Evolutionary conservation across 1,140 invertebrate genomes (phyloP).

Genomic region (Hetaerina americana): DNA sequence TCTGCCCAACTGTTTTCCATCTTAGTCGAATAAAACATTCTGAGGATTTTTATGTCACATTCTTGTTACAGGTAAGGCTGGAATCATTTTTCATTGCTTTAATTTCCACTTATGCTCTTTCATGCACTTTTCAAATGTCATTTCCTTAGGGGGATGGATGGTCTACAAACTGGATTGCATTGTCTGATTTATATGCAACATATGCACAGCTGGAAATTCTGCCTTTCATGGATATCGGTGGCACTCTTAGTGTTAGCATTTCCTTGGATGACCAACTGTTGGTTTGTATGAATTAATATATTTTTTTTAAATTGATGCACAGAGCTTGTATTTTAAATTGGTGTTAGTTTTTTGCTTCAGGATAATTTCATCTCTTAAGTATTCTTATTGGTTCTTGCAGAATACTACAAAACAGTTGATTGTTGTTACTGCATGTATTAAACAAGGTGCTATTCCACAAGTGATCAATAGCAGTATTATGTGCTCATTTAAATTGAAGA

Average conservation of each 20-base stretch:
- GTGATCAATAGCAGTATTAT: conserved; percentile 34
- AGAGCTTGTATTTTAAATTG: neutral
- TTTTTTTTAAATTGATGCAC: neutral
- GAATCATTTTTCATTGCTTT: conserved; percentile 9
- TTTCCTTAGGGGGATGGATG: conserved; percentile 32
- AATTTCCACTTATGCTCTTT: too few relatives aligned
- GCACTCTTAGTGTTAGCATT: conserved; percentile 34
- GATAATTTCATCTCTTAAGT: neutral
- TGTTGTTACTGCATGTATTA: conserved; percentile 44
- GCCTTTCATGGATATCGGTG: conserved; percentile 39
- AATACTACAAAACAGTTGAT: conserved; percentile 30
- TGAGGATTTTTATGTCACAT: conserved; percentile 35
- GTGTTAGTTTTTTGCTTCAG: neutral
- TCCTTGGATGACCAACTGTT: conserved; percentile 27
- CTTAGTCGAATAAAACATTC: conserved; percentile 35
- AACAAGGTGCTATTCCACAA: conserved; percentile 37
- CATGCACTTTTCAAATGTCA: too few relatives aligned
- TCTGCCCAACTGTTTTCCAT: conserved; percentile 32
- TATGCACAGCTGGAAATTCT: conserved; percentile 35
- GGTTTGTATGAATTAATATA: conserved; percentile 12
- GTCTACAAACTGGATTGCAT: conserved; percentile 34
- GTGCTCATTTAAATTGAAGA: conserved; percentile 40
- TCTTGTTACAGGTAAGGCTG: conserved; percentile 31
- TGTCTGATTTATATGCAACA: conserved; percentile 29
- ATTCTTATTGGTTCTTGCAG: conserved; percentile 26